A percentile compares a stretch with the other conserved stretches of the same genome.
Evolutionary conservation across 2,113 vertebrate species (phyloP).

Genomic region (Thamnaconus septentrionalis): DNA sequence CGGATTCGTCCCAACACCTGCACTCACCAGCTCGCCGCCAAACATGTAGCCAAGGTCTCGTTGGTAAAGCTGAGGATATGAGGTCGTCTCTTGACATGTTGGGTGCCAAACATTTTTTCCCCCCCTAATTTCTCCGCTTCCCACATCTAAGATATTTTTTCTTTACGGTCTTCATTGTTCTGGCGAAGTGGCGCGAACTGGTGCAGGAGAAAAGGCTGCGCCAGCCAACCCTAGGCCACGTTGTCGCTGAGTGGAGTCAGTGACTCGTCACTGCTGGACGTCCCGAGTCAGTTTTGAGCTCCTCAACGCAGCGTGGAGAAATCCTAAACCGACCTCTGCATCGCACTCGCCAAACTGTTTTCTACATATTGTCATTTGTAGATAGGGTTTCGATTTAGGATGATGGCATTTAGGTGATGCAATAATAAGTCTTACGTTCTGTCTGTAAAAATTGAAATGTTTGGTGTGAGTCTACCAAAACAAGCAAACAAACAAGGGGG

Average conservation of each 20-base stretch:
- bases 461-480: constrained; percentile 49
- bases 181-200: background rate
- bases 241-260: constrained; percentile 2
- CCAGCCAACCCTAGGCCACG: constrained; percentile 29
- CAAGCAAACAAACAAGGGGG: too few species aligned
- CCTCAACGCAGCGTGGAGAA: constrained; percentile 53
- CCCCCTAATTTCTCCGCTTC: background rate
- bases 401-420: constrained; percentile 73
- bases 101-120: constrained; percentile 54
- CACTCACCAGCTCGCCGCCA: constrained; percentile 3
- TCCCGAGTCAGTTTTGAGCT: too few species aligned
- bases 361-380: constrained; percentile 65
- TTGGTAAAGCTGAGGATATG: constrained; percentile 37
- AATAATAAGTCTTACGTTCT: constrained; percentile 74
- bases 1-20: constrained; percentile 5
- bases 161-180: background rate
- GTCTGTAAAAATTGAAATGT: constrained; percentile 35
- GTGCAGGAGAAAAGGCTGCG: constrained; percentile 42
- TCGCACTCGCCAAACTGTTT: constrained; percentile 73
- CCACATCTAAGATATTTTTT: constrained; percentile 15
- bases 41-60: constrained; percentile 25
- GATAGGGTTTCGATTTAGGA: constrained; percentile 58
- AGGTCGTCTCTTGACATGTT: constrained; percentile 21
- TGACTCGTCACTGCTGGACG: constrained; percentile 12
- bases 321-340: constrained; percentile 58